Percentiles rank a stretch among this genome's conserved stretches.
Evolutionary conservation across 2,797 vertebrate genomes (phyloP).

Genomic region (Poeciliopsis presidionis): DNA sequence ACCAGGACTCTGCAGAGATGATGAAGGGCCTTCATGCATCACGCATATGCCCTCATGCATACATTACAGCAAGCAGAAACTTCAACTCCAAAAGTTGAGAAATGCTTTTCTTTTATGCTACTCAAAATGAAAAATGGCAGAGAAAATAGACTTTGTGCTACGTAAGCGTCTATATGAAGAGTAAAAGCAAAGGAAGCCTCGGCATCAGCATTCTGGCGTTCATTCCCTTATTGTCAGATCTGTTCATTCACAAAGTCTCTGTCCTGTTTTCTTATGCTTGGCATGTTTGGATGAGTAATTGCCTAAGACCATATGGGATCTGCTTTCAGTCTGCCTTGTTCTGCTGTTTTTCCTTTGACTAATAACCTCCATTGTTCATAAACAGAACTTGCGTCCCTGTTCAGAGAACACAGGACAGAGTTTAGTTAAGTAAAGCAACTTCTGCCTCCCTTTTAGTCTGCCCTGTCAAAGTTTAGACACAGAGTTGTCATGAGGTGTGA

Average conservation of each 20-base stretch:
- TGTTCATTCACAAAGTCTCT: not conserved
- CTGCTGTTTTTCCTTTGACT: not conserved
- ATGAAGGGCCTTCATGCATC: not conserved
- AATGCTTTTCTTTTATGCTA: not conserved
- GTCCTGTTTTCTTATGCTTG: not conserved
- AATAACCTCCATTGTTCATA: slow-evolving; percentile 3
- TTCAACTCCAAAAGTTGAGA: not conserved
- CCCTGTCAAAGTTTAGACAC: not conserved
- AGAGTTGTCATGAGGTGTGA: not conserved
- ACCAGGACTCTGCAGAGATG: slow-evolving; percentile 29
- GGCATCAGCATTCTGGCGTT: not conserved
- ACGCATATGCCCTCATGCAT: not conserved
- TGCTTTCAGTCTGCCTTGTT: not conserved
- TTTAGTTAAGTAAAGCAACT: too few species aligned
- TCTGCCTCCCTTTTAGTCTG: too few species aligned
- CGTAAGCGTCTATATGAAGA: not conserved
- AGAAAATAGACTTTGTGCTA: too few species aligned
- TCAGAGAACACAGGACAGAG: not conserved
- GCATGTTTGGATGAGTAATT: slow-evolving; percentile 3
- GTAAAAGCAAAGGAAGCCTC: not conserved
- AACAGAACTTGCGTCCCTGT: not conserved
- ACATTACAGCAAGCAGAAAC: not conserved
- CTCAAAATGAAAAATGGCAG: not conserved
- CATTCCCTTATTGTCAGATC: not conserved
- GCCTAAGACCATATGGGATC: not conserved